Evolutionary conservation across 2,797 vertebrate species (phyloP).

Genomic region (Enteromius radiatus): DNA sequence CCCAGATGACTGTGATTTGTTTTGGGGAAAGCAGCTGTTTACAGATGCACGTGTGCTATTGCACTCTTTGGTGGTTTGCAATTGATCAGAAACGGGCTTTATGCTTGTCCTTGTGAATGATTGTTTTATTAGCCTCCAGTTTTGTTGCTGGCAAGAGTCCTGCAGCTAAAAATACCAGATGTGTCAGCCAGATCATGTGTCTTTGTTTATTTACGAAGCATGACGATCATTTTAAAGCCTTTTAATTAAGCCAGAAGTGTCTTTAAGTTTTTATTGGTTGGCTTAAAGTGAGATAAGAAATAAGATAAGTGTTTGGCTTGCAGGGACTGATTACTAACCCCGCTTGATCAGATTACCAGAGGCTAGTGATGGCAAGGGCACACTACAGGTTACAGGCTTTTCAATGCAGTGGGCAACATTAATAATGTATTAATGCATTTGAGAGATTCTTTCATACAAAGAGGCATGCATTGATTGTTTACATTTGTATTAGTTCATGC

Average conservation of each 20-base stretch:
- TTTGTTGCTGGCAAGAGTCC: conserved; percentile 14
- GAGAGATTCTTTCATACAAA: neutral
- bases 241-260: conserved; percentile 22
- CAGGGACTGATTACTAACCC: neutral
- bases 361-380: neutral
- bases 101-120: neutral
- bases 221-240: conserved; percentile 16
- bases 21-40: conserved; percentile 12
- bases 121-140: neutral
- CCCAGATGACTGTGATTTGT: conserved; percentile 20
- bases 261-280: conserved; percentile 19
- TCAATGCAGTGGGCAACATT: neutral
- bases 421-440: neutral
- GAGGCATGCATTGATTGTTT: neutral
- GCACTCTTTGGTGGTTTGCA: neutral
- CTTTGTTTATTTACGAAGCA: conserved; percentile 53
- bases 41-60: conserved; percentile 14
- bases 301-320: neutral
- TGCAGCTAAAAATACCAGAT: conserved; percentile 45
- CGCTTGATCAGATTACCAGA: conserved; percentile 7
- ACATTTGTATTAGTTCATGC: neutral
- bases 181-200: conserved; percentile 44
- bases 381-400: neutral
- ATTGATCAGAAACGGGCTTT: neutral
- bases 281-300: conserved; percentile 17